These are phyloP conservation scores for Heliocidaris tuberculata DNA, from an alignment of 35 echinoderm and acorn worm species.

Conservation along the genomic window DNA sequence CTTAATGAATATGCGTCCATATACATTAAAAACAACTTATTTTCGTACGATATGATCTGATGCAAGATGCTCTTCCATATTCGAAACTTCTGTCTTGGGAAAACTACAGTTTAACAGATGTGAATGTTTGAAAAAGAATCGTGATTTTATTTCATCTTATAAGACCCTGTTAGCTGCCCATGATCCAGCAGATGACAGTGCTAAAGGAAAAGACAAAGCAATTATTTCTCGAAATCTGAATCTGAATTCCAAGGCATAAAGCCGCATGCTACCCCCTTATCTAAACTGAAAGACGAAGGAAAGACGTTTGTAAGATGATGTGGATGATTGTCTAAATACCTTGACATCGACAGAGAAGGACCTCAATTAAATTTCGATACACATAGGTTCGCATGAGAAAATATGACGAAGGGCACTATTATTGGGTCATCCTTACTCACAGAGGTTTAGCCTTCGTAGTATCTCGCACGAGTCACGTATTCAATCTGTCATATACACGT, in stretches of 20 bases:
- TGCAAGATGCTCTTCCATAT: too few relatives aligned
- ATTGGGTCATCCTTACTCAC: constrained; percentile 33
- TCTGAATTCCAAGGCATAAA: not conserved
- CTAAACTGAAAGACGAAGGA: not conserved
- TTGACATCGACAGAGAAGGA: constrained; percentile 24
- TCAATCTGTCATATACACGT: constrained; percentile 13
- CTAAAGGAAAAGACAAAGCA: not conserved
- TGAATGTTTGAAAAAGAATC: too few relatives aligned
- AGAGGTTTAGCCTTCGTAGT: constrained; percentile 15
- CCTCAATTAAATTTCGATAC: not conserved
- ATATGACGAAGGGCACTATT: not conserved
- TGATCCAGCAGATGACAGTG: not conserved
- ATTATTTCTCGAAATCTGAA: not conserved
- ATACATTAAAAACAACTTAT: too few relatives aligned
- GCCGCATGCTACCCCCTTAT: not conserved
- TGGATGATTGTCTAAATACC: constrained; percentile 26
- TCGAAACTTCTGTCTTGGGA: too few relatives aligned
- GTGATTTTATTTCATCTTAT: too few relatives aligned
- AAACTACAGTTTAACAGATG: too few relatives aligned
- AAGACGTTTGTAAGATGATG: not conserved
- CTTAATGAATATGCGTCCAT: too few relatives aligned
- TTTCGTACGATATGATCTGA: too few relatives aligned
- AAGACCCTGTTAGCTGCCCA: too few relatives aligned
- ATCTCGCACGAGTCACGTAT: constrained; percentile 1
- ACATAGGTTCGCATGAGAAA: constrained; percentile 17